Percentiles rank a stretch among this genome's conserved stretches.
phyloP scores from a whole-genome alignment of 2,797 vertebrate genomes.

The Gallinago solitaria region DNA sequence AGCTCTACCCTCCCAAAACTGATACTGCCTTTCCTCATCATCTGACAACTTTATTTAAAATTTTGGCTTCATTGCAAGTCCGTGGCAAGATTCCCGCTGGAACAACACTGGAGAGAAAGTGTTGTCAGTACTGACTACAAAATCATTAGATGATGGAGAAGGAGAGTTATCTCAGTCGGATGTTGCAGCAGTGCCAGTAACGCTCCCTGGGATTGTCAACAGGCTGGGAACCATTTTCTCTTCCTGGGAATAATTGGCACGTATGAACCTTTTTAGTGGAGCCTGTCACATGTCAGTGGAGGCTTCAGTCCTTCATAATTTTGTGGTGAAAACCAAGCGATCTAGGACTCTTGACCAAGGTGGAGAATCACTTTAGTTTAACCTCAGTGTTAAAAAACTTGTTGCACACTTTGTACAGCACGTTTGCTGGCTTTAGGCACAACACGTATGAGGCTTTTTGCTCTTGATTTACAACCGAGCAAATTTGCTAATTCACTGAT shows the following conservation, averaged over 20 bases:
- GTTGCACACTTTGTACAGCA: not conserved
- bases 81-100: constrained; percentile 25
- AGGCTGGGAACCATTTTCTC: not conserved
- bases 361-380: not conserved
- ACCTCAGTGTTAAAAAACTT: not conserved
- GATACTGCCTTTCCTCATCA: not conserved
- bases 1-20: not conserved
- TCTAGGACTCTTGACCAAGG: not conserved
- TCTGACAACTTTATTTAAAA: constrained; percentile 32
- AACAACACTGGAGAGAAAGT: not conserved
- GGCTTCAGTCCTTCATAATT: not conserved
- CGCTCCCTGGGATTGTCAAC: not conserved
- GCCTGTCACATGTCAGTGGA: not conserved
- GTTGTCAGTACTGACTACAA: not conserved
- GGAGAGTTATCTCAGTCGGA: not conserved
- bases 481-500: not conserved
- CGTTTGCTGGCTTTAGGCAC: not conserved
- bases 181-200: not conserved
- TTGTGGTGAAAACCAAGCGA: not conserved
- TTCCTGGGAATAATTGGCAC: not conserved
- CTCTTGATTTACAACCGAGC: not conserved
- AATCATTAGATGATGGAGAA: not conserved
- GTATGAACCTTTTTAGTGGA: not conserved
- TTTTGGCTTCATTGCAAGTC: constrained; percentile 19
- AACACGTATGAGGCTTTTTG: not conserved